Evolutionary conservation across 2,888 invertebrate genomes (phyloP).

Genomic region (Hermodice carunculata): DNA sequence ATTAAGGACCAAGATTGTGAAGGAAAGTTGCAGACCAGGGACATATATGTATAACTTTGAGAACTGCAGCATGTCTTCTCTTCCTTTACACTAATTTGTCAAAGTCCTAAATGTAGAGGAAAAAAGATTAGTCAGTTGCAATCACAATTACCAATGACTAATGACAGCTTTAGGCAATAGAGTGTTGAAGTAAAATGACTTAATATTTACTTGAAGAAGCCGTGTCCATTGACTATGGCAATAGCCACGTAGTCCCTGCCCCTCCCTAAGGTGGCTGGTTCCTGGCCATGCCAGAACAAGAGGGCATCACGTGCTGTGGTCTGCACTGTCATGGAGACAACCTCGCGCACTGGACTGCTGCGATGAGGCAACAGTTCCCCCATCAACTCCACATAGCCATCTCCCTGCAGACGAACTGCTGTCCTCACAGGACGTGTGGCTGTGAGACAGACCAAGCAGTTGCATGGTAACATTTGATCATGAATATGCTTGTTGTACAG

Average conservation of each 20-base stretch:
- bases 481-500: too few species aligned
- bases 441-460: too few species aligned
- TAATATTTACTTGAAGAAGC: conserved; percentile 63
- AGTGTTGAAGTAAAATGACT: conserved; percentile 9
- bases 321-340: conserved; percentile 68
- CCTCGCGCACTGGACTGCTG: conserved; percentile 64
- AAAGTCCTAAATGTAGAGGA: too few species aligned
- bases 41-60: too few species aligned
- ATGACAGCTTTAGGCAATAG: not conserved
- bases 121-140: too few species aligned
- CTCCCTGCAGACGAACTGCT: conserved; percentile 72
- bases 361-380: conserved; percentile 77
- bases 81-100: too few species aligned
- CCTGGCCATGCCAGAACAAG: conserved; percentile 87
- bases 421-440: too few species aligned
- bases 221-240: conserved; percentile 74
- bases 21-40: too few species aligned
- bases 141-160: too few species aligned
- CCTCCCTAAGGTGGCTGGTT: conserved; percentile 74
- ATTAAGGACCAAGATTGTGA: too few species aligned
- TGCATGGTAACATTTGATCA: too few species aligned
- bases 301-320: conserved; percentile 84
- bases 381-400: conserved; percentile 84
- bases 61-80: too few species aligned
- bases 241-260: conserved; percentile 83